These are phyloP conservation scores for Napeogenes sylphis DNA, from an alignment of 2,888 invertebrate species.

Conservation along the genomic window DNA sequence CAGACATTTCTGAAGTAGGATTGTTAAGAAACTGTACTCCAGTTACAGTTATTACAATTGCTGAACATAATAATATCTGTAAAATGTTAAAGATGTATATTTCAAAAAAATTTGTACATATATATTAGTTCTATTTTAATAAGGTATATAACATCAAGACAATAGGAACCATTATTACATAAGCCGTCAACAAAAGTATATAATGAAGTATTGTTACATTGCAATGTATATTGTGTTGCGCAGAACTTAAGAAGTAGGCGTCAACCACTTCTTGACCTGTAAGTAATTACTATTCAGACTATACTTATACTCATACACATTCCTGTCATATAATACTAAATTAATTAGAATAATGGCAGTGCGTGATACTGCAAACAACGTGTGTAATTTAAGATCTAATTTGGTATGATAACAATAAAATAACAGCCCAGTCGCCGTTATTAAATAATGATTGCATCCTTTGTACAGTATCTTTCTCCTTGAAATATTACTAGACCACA, in stretches of 20 bases:
- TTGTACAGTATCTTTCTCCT: constrained; percentile 15
- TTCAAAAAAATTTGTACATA: neutral
- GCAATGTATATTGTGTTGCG: neutral
- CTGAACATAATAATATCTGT: constrained; percentile 50
- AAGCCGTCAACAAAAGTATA: neutral
- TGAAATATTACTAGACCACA: constrained; percentile 1
- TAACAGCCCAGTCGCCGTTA: constrained; percentile 47
- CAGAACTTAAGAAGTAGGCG: neutral
- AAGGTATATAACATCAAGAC: neutral
- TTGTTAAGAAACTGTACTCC: constrained; percentile 55
- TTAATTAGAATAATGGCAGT: constrained; percentile 10
- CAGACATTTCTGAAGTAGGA: constrained; percentile 65
- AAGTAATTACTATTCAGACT: constrained; percentile 1
- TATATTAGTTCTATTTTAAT: neutral
- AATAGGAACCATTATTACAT: neutral
- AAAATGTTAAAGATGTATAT: constrained; percentile 17
- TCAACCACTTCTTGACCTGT: constrained; percentile 2
- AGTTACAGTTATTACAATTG: constrained; percentile 40
- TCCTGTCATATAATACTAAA: neutral
- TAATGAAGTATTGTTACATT: neutral
- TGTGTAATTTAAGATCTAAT: constrained; percentile 28
- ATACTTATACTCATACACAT: neutral
- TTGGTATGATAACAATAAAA: constrained; percentile 49
- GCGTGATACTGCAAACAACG: constrained; percentile 24
- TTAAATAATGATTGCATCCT: constrained; percentile 65